Percentiles rank a stretch among this genome's conserved stretches.
Evolutionary conservation across 2,113 vertebrate genomes (phyloP).

Genomic region (Rhynchomys soricoides): DNA sequence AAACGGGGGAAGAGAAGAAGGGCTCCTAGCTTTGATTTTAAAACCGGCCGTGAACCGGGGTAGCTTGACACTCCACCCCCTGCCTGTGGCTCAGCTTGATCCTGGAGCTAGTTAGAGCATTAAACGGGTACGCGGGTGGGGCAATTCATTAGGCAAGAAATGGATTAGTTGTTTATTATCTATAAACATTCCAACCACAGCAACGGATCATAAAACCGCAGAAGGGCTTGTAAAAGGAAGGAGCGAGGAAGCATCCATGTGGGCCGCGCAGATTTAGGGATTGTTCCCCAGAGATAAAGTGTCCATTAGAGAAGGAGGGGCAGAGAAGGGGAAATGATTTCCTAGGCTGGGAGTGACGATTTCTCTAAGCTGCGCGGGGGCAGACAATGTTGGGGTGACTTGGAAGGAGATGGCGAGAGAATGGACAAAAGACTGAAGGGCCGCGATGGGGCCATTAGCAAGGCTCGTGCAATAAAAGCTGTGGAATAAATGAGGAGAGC

Average conservation of each 20-base stretch:
- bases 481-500: constrained; percentile 26
- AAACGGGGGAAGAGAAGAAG: not conserved
- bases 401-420: not conserved
- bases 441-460: not conserved
- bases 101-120: constrained; percentile 61
- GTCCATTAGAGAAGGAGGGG: not conserved
- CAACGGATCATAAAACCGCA: constrained; percentile 72
- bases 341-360: not conserved
- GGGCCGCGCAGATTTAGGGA: rapidly evolving
- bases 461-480: not conserved
- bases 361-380: not conserved
- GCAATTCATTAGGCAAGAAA: constrained; percentile 79
- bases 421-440: not conserved
- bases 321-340: not conserved
- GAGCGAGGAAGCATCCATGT: not conserved
- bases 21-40: not conserved
- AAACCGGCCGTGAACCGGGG: not conserved
- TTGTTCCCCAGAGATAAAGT: not conserved
- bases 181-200: constrained; percentile 72
- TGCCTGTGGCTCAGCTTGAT: not conserved
- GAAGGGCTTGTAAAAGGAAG: constrained; percentile 69
- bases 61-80: not conserved
- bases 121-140: constrained; percentile 47
- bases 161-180: constrained; percentile 81
- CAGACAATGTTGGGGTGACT: not conserved